Percentiles rank a stretch among this genome's conserved stretches.
These are phyloP conservation scores for Parnassius smintheus DNA, from an alignment of 2,888 invertebrate species.

Conservation along the genomic window DNA sequence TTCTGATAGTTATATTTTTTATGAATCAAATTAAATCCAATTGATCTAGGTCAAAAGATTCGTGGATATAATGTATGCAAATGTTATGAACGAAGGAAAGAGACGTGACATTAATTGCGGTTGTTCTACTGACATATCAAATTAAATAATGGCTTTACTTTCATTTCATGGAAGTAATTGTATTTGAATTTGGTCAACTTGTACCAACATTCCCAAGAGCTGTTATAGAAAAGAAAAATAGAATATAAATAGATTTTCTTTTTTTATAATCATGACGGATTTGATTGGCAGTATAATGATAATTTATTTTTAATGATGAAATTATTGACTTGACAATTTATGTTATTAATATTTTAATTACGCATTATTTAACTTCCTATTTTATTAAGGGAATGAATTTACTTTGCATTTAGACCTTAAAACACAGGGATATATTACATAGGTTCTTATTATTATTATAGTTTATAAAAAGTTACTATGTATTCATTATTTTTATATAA, in stretches of 20 bases:
- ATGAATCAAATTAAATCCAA: not conserved
- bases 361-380: not conserved
- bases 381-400: not conserved
- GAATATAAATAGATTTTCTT: too few relatives aligned
- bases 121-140: slow-evolving; percentile 8
- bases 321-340: not conserved
- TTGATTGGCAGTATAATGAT: too few relatives aligned
- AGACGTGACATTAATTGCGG: not conserved
- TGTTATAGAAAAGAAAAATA: too few relatives aligned
- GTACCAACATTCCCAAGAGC: too few relatives aligned
- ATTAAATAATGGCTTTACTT: not conserved
- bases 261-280: too few relatives aligned
- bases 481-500: too few relatives aligned
- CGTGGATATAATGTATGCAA: not conserved
- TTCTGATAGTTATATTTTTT: not conserved
- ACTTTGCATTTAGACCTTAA: slow-evolving; percentile 8
- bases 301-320: not conserved
- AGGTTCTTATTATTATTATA: too few relatives aligned
- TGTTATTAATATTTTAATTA: not conserved
- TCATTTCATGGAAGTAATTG: not conserved
- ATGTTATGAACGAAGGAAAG: not conserved
- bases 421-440: not conserved
- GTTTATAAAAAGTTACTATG: too few relatives aligned
- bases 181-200: too few relatives aligned
- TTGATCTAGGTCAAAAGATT: slow-evolving; percentile 9